Percentiles rank a stretch among this genome's conserved stretches.
Conservation (phyloP, 2,888 invertebrate genomes). For the Drosophila mulleri region DNA sequence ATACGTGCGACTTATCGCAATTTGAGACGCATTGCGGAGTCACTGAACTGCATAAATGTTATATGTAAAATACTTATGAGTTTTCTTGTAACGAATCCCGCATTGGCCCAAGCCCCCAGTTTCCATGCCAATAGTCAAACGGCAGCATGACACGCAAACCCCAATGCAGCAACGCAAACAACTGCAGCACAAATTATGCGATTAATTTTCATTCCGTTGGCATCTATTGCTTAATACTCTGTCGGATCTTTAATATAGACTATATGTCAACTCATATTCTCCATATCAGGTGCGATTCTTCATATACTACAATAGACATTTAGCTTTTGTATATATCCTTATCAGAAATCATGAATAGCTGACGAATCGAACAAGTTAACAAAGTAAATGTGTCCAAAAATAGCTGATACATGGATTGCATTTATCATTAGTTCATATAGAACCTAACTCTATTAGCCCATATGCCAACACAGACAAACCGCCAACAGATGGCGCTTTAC, state of each 20-base stretch:
- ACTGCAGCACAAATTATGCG: neutral
- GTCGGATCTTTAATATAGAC: too few species aligned
- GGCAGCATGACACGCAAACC: constrained; percentile 64
- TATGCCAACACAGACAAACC: neutral
- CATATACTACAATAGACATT: neutral
- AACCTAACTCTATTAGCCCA: neutral
- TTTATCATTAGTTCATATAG: neutral
- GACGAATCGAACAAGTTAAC: neutral
- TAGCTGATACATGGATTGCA: neutral
- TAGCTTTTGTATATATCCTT: neutral
- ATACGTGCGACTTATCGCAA: constrained; percentile 64
- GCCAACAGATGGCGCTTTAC: constrained; percentile 14
- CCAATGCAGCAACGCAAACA: constrained; percentile 23
- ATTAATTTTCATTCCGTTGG: neutral
- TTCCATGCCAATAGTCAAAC: constrained; percentile 45
- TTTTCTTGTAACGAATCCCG: constrained; percentile 21
- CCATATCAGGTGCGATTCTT: neutral
- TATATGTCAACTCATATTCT: neutral
- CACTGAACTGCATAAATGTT: constrained; percentile 63
- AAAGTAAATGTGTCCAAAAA: neutral
- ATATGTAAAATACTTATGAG: constrained; percentile 61
- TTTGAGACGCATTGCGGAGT: constrained; percentile 61
- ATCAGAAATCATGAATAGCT: neutral
- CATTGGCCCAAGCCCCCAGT: neutral
- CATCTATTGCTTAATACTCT: neutral